These are phyloP conservation scores for Polydrusus pterygomalis DNA, from an alignment of 2,888 invertebrate genomes.

Conservation along the genomic window DNA sequence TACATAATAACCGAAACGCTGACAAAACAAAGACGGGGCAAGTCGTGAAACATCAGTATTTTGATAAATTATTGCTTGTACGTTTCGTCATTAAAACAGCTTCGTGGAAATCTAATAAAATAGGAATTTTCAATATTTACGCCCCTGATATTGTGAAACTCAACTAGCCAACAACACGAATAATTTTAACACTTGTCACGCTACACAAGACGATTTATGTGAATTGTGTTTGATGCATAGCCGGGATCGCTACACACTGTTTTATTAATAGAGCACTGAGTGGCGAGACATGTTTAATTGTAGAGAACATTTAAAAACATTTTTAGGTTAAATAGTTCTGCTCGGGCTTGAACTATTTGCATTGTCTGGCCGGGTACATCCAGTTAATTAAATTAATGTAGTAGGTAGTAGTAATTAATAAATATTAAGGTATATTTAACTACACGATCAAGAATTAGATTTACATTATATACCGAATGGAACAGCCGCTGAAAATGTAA, in stretches of 20 bases:
- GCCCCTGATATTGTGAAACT: constrained; percentile 4
- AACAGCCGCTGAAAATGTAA: too few relatives aligned
- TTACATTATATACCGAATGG: too few relatives aligned
- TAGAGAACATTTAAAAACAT: constrained; percentile 50
- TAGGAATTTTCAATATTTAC: not conserved
- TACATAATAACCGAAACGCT: too few relatives aligned
- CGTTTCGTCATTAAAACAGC: too few relatives aligned
- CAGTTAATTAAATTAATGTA: not conserved
- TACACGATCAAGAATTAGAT: too few relatives aligned
- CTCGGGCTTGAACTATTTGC: constrained; percentile 32
- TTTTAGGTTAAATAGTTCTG: constrained; percentile 49
- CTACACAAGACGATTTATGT: constrained; percentile 62
- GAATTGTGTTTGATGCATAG: constrained; percentile 56
- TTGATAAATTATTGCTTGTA: too few relatives aligned
- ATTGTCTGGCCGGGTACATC: constrained; percentile 28
- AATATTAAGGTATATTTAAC: not conserved
- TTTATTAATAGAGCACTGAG: constrained; percentile 54
- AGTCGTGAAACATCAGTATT: too few relatives aligned
- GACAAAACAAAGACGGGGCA: too few relatives aligned
- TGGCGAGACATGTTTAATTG: constrained; percentile 54
- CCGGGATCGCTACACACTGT: constrained; percentile 52
- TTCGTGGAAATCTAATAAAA: not conserved
- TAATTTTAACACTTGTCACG: constrained; percentile 65
- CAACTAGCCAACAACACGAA: constrained; percentile 51
- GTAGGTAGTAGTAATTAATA: not conserved